These are phyloP conservation scores for Idaea biselata DNA, from an alignment of 2,888 invertebrate species.

Conservation along the genomic window DNA sequence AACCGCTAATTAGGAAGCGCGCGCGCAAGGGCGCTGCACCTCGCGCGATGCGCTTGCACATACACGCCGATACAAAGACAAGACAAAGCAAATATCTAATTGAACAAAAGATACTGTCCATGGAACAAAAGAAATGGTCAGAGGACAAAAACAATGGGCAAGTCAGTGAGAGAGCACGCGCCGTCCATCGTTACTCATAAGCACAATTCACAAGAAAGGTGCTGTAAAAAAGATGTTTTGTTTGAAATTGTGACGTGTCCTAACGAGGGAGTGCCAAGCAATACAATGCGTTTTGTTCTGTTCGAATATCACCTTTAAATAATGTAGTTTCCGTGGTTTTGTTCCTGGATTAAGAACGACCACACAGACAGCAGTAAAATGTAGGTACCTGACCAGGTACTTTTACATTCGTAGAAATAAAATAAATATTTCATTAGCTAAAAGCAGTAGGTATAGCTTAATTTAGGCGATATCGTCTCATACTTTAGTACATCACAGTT, in stretches of 20 bases:
- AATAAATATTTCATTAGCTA: background rate
- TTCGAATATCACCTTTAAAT: slow-evolving; percentile 12
- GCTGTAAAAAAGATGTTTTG: slow-evolving; percentile 56
- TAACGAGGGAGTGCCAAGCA: slow-evolving; percentile 32
- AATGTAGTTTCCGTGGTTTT: slow-evolving; percentile 16
- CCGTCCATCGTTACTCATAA: slow-evolving; percentile 48
- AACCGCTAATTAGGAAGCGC: slow-evolving; percentile 74
- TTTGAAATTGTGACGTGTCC: slow-evolving; percentile 45
- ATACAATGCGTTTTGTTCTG: slow-evolving; percentile 18
- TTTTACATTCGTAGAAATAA: background rate
- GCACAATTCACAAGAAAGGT: slow-evolving; percentile 33
- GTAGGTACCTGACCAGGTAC: background rate
- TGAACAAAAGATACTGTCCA: slow-evolving; percentile 50
- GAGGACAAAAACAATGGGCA: slow-evolving; percentile 50
- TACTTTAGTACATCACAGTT: slow-evolving; percentile 37
- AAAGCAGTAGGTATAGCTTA: slow-evolving; percentile 32
- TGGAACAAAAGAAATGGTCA: slow-evolving; percentile 58
- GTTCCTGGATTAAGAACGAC: background rate
- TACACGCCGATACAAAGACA: slow-evolving; percentile 41
- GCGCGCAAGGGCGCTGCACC: slow-evolving; percentile 71
- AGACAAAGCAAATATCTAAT: slow-evolving; percentile 46
- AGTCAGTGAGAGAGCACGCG: slow-evolving; percentile 42
- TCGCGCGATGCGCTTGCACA: slow-evolving; percentile 41
- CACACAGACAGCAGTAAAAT: background rate
- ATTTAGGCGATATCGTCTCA: slow-evolving; percentile 44